Evolutionary conservation across 2,888 invertebrate species (phyloP), one percentile per base, ranked within the genome.

Genomic region (Pollenia amentaria): DNA sequence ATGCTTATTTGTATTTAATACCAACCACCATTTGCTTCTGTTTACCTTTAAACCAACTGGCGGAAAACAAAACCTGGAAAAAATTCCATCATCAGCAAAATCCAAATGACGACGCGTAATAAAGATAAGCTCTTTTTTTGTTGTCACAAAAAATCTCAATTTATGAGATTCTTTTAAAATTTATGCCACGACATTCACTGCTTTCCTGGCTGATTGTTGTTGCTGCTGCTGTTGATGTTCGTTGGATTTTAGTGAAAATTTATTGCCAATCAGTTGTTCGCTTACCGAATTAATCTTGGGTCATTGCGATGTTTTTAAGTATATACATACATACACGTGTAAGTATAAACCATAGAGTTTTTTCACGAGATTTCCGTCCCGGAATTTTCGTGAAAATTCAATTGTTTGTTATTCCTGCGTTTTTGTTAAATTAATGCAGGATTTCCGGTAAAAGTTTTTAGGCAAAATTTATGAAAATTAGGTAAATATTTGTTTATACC

Each of bases 91-190:
- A 88, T 88, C 88, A 88, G 88, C 89, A 75, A 88, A 89, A 89
- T 87, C 87, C 85, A 88, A 85, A 88, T 88, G 88, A 87, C 84
- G 87, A 88, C 88, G 87, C 84, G 87, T 88, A 89, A 88, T 88
- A 89, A 89, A 89, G 89, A 89, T 89, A 88, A 89, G 89, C 89
- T 85, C 79, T 83, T 78, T 81, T 86, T 86, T 82, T 83, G 75
- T 84, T 86, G 84, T 80, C 86, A 80, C 62, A 86, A 88, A 87
- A 87, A 88, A 87, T 83, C 85, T 78, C 65, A 85, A 88, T 89
- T 88, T 88, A 89, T 88, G 88, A 86, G 86, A 88, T 83, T 85
- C 88, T 83, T 80, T 82, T 81, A 29, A 81, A 83, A 85, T 88
- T 88, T 88, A 85, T 88, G 83, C 83, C 72, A 83, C 79, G 65